Evolutionary conservation across 2,797 vertebrate species (phyloP).

Genomic region (Falco berigora): DNA sequence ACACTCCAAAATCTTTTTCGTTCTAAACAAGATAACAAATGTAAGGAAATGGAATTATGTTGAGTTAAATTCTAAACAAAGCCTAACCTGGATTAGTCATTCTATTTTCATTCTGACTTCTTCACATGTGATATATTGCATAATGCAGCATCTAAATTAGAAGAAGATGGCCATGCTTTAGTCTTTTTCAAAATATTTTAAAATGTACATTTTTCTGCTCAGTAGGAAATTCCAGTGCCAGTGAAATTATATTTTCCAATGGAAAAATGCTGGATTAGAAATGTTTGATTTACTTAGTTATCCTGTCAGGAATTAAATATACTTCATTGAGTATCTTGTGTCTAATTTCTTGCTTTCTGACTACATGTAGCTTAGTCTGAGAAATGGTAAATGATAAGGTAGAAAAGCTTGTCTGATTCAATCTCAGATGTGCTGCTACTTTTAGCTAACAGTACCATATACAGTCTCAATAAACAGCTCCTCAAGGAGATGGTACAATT

Average conservation of each 20-base stretch:
- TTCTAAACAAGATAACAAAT: neutral
- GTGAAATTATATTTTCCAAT: neutral
- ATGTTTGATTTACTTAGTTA: neutral
- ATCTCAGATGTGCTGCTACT: neutral
- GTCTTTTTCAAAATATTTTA: neutral
- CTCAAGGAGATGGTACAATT: neutral
- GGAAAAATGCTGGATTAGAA: neutral
- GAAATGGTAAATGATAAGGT: neutral
- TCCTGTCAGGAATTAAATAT: neutral
- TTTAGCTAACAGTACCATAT: neutral
- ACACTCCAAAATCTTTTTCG: neutral
- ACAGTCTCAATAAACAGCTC: neutral
- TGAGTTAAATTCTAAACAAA: neutral
- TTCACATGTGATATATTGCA: neutral
- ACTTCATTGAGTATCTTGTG: neutral
- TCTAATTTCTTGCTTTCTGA: neutral
- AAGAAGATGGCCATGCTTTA: neutral
- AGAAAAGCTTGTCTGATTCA: neutral
- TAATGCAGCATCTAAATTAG: neutral
- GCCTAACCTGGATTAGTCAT: neutral
- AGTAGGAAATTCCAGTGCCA: neutral
- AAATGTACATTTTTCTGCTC: neutral
- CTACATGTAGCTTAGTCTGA: neutral
- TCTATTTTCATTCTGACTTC: neutral
- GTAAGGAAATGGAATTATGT: neutral